Base-by-base conservation (phyloP, 2,888 invertebrate genomes). In the Trachelus iudaicus region DNA sequence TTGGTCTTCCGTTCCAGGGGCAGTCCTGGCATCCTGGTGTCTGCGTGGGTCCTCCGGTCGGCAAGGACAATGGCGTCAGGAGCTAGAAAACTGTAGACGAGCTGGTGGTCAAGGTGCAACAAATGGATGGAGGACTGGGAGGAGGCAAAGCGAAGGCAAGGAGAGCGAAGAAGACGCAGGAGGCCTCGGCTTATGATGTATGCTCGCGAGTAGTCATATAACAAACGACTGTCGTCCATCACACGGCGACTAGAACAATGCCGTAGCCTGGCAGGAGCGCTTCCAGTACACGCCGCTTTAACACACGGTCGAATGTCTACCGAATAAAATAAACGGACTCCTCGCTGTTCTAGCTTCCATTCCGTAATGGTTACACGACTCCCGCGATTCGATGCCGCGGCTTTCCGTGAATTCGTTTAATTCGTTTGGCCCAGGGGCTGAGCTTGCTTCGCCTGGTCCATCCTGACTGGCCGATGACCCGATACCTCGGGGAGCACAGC, bases 141-240 rank as follows among this genome's bases (percentile, higher is more conserved):
- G 71, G 71, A 71, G 31, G 13, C 30, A 31, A 9, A 11, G 31
- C 15, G 69, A 69, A 33, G 69, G 69, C 11, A 69, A 33, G 30
- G 69, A 33, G 30, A 30, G 30, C 11, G 9, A 71, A 33, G 31
- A 3, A 71, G n/a, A n/a, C n/a, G 71, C 31, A 71, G 23, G 9
- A 31, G 71, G 71, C 71, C 33, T 31, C 12, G 31, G 71, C 74
- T 34, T 79, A 79, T 84, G 84, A 84, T 81, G 80, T 80, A 83
- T 81, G 79, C 82, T 81, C 82, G 77, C 81, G 85, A 82, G 85
- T 81, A 83, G 83, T 85, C 85, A 82, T 85, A 87, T 84, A 86
- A 82, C 84, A 84, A 88, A 85, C 87, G 86, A 85, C 81, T 78
- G 81, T 88, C 88, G 87, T 88, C 84, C 85, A 87, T 88, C 88